A percentile compares a stretch with the other conserved stretches of the same genome.
Conservation (phyloP, 1,140 invertebrate species). For the Procambarus virginalis region DNA sequence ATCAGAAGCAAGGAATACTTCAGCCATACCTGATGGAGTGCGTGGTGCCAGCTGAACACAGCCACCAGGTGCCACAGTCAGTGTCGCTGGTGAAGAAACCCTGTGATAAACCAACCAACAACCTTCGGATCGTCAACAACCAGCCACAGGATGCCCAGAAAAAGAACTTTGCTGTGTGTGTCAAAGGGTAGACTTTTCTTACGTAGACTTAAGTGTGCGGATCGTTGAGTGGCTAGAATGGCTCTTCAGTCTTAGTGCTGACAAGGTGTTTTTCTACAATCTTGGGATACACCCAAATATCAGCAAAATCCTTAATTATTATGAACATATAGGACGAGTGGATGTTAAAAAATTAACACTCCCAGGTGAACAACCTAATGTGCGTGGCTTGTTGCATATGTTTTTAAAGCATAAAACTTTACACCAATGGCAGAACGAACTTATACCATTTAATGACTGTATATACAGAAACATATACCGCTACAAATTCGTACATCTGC, state of each 20-base stretch:
- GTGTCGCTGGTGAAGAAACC: slow-evolving; percentile 89
- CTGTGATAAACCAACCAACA: slow-evolving; percentile 90
- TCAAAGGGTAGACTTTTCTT: slow-evolving; percentile 90
- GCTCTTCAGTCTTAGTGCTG: slow-evolving; percentile 88
- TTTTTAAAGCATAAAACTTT: slow-evolving; percentile 88
- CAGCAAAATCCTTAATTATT: slow-evolving; percentile 90
- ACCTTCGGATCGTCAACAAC: slow-evolving; percentile 89
- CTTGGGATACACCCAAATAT: slow-evolving; percentile 93
- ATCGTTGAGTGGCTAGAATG: slow-evolving; percentile 96
- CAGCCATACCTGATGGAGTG: slow-evolving; percentile 94
- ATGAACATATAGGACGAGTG: slow-evolving; percentile 83
- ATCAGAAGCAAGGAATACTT: slow-evolving; percentile 85
- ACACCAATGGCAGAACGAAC: slow-evolving; percentile 94
- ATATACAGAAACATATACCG: slow-evolving; percentile 93
- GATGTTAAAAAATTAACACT: slow-evolving; percentile 91
- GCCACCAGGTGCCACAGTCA: slow-evolving; percentile 82
- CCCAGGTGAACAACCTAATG: slow-evolving; percentile 92
- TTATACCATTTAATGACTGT: slow-evolving; percentile 98
- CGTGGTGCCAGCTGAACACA: slow-evolving; percentile 79
- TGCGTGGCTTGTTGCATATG: slow-evolving; percentile 89
- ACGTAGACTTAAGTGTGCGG: slow-evolving; percentile 89
- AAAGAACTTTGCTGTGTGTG: slow-evolving; percentile 93
- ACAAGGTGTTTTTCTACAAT: slow-evolving; percentile 95
- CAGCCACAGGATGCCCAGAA: slow-evolving; percentile 77
- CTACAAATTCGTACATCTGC: slow-evolving; percentile 91